phyloP scores from a whole-genome alignment of 2,113 vertebrate species.

The Chionodraco myersi region DNA sequence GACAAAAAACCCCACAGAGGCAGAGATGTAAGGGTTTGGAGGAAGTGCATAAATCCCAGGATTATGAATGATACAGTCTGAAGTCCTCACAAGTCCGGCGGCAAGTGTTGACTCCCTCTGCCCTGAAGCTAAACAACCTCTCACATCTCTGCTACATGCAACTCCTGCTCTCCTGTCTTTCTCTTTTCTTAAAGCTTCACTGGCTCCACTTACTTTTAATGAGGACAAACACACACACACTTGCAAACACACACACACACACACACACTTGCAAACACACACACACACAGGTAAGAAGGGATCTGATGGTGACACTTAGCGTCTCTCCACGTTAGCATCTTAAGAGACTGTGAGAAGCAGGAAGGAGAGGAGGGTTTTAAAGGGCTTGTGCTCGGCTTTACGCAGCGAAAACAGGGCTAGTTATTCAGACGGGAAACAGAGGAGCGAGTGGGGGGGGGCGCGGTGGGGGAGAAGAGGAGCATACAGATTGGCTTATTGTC shows the following conservation, averaged over 20 bases:
- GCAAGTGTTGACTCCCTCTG: conserved; percentile 21
- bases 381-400: conserved; percentile 21
- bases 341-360: conserved; percentile 16
- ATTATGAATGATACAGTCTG: conserved; percentile 1
- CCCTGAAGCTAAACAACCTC: conserved; percentile 39
- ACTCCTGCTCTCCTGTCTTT: neutral
- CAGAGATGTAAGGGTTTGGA: neutral
- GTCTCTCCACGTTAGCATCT: conserved; percentile 29
- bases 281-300: conserved; percentile 13
- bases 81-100: conserved; percentile 39
- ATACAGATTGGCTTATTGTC: conserved; percentile 74
- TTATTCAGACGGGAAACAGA: conserved; percentile 19
- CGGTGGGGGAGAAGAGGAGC: conserved; percentile 28
- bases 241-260: neutral
- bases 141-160: conserved; percentile 16
- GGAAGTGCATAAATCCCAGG: neutral
- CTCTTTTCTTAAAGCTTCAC: conserved; percentile 37
- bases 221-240: conserved; percentile 5
- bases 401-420: conserved; percentile 30
- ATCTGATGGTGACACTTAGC: conserved; percentile 28
- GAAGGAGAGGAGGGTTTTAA: conserved; percentile 18
- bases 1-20: neutral
- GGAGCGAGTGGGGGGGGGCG: conserved; percentile 25
- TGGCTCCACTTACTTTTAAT: conserved; percentile 8
- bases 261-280: neutral